Base-by-base conservation (phyloP, 1,140 invertebrate genomes). In the Zaprionus ghesquierei region DNA sequence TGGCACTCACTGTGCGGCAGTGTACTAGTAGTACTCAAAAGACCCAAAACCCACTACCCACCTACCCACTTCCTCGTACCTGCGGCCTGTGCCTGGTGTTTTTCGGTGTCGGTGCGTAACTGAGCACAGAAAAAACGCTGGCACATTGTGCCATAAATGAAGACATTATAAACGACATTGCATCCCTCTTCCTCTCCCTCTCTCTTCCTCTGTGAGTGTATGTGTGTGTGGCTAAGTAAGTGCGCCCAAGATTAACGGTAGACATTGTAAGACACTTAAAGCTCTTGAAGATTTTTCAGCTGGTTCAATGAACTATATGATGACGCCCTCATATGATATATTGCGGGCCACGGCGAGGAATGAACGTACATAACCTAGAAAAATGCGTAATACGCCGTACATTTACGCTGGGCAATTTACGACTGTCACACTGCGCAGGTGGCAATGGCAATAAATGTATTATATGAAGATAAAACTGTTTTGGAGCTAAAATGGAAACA, bases 211-310 rank as follows among this genome's bases (percentile, higher is more conserved):
- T 65, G 31, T 62, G 23, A 27, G 13, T 61, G 27, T 62, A 33
- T 46, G 25, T 58, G 53, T 81, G 38, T 77, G 63, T 59, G 62
- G 69, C 50, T 69, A 63, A 58, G 64, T 63, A 70, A 71, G 79
- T 75, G 75, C 58, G 73, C 59, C 79, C 65, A 82, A 82, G 79
- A 86, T 86, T 89, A 86, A 86, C 82, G 79, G 79, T 79, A 87
- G 84, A 87, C 84, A 89, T 64, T 87, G 82, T 87, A 86, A 87
- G 82, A 86, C 82, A 82, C 82, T 86, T 86, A 82, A 87, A 87
- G 82, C 82, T 82, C 64, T 74, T 82, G 79, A 78, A 86, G 71
- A 86, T 87, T 86, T 86, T 86, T 87, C 58, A 86, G 82, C 75
- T 55, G 81, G 81, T 87, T 86, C 81, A 87, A 86, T 86, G 81